Conservation (phyloP, 2,113 vertebrate genomes). For the Sapayoa aenigma region DNA sequence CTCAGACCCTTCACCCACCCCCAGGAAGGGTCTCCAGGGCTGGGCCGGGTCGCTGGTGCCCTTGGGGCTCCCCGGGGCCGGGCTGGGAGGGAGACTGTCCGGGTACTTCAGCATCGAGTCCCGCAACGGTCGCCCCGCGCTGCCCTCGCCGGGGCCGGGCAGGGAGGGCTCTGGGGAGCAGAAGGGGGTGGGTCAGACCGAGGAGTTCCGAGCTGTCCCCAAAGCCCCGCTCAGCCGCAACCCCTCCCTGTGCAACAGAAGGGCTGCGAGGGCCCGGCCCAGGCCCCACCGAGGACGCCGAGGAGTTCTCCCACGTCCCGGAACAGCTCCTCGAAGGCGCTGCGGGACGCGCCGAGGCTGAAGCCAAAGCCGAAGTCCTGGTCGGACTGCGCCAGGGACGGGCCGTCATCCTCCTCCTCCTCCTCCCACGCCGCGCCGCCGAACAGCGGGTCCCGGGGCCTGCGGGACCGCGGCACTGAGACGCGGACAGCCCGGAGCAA, state of each 20-base stretch:
- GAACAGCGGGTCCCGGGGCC: conserved; percentile 17
- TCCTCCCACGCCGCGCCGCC: neutral
- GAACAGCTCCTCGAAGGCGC: conserved; percentile 2
- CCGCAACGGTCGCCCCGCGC: conserved; percentile 26
- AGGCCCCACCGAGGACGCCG: neutral
- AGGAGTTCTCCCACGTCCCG: conserved; percentile 29
- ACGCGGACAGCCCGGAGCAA: neutral
- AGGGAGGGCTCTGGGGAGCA: neutral
- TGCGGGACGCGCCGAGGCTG: neutral
- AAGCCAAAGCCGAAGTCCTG: neutral
- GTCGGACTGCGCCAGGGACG: neutral
- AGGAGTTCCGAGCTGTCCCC: neutral
- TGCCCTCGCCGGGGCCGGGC: neutral
- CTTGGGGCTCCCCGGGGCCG: rapidly evolving
- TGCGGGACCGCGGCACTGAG: neutral
- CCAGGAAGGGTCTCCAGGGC: conserved; percentile 44
- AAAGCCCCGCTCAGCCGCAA: neutral
- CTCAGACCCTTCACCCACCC: conserved; percentile 35
- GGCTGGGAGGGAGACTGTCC: neutral
- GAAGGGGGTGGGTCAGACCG: neutral
- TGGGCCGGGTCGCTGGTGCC: rapidly evolving
- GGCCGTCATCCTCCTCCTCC: neutral
- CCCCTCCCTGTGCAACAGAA: neutral
- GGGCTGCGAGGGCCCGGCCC: conserved; percentile 44
- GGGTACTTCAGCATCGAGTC: conserved; percentile 78